Evolutionary conservation across 2,113 vertebrate genomes (phyloP).

Genomic region (Saiga tatarica): DNA sequence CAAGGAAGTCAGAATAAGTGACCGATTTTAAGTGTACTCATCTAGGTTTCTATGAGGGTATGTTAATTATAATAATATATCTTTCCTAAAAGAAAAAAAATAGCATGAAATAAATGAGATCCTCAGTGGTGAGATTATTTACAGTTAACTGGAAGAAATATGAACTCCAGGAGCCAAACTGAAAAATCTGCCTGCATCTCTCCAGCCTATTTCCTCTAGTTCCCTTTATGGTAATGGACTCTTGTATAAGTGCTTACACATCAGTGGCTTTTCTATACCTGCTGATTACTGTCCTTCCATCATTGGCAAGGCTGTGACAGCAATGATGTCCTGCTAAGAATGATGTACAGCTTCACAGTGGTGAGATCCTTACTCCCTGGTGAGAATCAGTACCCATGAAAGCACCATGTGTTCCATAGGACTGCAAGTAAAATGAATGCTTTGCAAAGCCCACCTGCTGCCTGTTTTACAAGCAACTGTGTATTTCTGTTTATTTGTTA

Average conservation of each 20-base stretch:
- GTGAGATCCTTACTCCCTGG: neutral
- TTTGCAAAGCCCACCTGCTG: neutral
- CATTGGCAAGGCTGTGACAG: neutral
- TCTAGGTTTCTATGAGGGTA: neutral
- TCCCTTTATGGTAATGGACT: neutral
- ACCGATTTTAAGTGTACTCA: conserved; percentile 3
- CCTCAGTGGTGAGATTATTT: neutral
- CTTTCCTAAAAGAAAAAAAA: neutral
- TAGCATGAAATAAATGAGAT: neutral
- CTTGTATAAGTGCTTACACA: neutral
- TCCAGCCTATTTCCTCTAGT: neutral
- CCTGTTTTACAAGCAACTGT: neutral
- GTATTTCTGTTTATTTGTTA: neutral
- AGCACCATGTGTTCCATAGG: neutral
- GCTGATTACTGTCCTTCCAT: neutral
- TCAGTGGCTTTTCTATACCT: neutral
- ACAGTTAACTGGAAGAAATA: neutral
- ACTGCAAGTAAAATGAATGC: neutral
- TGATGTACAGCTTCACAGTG: neutral
- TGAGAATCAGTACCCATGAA: neutral
- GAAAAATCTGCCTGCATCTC: neutral
- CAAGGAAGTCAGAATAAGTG: conserved; percentile 41
- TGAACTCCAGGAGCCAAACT: neutral
- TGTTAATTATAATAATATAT: conserved; percentile 9
- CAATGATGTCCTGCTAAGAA: neutral